These are phyloP conservation scores for Galendromus occidentalis DNA, from an alignment of 1,140 invertebrate species.

Conservation along the genomic window DNA sequence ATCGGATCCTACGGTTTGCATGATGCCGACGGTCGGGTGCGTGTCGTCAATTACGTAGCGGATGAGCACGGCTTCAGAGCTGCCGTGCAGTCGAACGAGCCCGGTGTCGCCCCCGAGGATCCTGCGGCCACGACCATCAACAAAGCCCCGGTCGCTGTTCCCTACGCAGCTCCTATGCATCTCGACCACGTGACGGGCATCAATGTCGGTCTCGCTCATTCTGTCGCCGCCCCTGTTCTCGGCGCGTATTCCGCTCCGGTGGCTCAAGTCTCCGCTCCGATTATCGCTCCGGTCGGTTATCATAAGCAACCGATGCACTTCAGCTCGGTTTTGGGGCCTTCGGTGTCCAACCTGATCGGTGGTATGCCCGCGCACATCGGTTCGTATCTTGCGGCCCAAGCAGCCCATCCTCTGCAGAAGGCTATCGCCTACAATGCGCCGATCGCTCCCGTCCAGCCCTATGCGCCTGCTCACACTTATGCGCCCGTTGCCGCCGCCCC, in stretches of 20 bases:
- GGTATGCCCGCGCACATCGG: background rate
- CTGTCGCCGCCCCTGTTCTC: background rate
- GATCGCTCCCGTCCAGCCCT: background rate
- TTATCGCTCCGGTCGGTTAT: background rate
- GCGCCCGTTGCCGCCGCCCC: background rate
- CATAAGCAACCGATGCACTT: background rate
- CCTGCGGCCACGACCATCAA: constrained; percentile 14
- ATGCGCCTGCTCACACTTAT: background rate
- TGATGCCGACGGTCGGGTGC: constrained; percentile 17
- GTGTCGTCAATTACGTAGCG: constrained; percentile 20
- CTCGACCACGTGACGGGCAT: background rate
- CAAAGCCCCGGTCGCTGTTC: constrained; percentile 6
- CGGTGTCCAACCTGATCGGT: background rate
- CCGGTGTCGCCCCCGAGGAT: constrained; percentile 15
- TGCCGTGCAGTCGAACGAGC: constrained; percentile 17
- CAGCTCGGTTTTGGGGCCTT: background rate
- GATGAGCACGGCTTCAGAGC: constrained; percentile 20
- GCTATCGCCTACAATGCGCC: constrained; percentile 4
- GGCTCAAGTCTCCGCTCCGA: background rate
- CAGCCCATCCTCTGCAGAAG: background rate
- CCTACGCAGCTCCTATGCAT: background rate
- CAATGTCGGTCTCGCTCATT: background rate
- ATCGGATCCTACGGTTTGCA: constrained; percentile 18
- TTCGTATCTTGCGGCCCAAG: background rate
- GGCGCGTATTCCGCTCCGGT: background rate